A percentile compares a stretch with the other conserved stretches of the same genome.
Conservation (phyloP, 2,888 invertebrate genomes). For the Plagodis dolabraria region DNA sequence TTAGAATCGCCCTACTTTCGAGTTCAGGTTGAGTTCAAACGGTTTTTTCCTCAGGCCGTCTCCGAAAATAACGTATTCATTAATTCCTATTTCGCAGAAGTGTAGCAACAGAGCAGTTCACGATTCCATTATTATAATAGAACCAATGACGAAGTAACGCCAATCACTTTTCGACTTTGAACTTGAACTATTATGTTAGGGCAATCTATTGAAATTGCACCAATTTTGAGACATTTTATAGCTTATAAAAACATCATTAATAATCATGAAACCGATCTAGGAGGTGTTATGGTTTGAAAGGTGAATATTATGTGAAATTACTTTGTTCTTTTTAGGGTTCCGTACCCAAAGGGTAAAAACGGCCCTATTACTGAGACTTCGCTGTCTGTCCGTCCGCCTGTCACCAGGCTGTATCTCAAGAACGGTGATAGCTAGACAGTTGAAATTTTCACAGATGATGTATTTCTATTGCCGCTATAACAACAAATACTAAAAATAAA, state of each 20-base stretch:
- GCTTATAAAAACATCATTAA: slow-evolving; percentile 23
- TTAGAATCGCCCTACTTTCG: slow-evolving; percentile 22
- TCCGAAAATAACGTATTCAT: slow-evolving; percentile 27
- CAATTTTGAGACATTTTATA: slow-evolving; percentile 7
- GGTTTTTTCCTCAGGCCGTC: slow-evolving; percentile 31
- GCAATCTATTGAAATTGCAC: slow-evolving; percentile 16
- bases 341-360: no score
- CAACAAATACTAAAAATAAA: no score
- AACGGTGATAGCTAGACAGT: no score
- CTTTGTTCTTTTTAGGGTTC: no score
- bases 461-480: no score
- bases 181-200: slow-evolving; percentile 26
- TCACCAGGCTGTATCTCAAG: no score
- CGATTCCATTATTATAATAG: slow-evolving; percentile 14
- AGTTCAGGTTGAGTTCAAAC: slow-evolving; percentile 15
- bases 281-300: not conserved
- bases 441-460: no score
- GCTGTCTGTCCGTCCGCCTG: no score
- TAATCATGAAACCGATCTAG: slow-evolving; percentile 16
- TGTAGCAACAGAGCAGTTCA: slow-evolving; percentile 11
- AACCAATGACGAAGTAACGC: slow-evolving; percentile 26
- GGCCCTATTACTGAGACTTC: no score
- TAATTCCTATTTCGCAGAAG: slow-evolving; percentile 29
- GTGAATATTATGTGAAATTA: no score
- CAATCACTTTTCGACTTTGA: slow-evolving; percentile 32